These are phyloP conservation scores for human (Homo sapiens) DNA, from an alignment of 2,113 vertebrate genomes.

Conservation along the genomic window DNA sequence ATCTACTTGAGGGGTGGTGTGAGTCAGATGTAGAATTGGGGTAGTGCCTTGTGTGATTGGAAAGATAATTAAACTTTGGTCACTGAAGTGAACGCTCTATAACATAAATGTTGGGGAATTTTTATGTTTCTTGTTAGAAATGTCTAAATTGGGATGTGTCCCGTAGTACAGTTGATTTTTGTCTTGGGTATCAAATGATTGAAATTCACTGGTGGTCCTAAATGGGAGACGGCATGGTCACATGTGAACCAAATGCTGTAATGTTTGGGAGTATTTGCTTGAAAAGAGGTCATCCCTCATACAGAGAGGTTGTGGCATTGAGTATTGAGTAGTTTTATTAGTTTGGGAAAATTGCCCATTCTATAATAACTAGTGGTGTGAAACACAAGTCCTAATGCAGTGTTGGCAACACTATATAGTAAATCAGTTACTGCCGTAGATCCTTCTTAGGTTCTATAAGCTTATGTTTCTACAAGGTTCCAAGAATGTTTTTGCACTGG, in stretches of 20 bases:
- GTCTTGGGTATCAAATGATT: neutral
- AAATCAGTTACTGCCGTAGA: neutral
- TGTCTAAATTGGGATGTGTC: neutral
- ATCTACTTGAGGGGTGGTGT: neutral
- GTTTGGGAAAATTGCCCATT: neutral
- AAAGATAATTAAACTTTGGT: neutral
- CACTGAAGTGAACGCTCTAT: neutral
- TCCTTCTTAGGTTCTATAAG: neutral
- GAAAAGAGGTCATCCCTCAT: neutral
- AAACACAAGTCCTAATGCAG: neutral
- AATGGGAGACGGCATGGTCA: neutral
- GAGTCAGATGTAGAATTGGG: neutral
- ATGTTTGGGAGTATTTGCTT: neutral
- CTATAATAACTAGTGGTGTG: neutral
- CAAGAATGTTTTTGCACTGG: neutral
- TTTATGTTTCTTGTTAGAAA: neutral
- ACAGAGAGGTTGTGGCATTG: neutral
- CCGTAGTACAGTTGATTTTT: neutral
- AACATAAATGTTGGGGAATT: neutral
- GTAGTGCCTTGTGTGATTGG: neutral
- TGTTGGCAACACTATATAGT: neutral
- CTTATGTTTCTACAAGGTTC: neutral
- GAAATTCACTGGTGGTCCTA: neutral
- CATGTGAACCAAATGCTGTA: neutral
- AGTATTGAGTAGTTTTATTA: neutral